Percentiles rank a stretch among this genome's conserved stretches.
These are phyloP conservation scores for Myrmecobius fasciatus DNA, from an alignment of 2,113 vertebrate genomes.

Conservation along the genomic window DNA sequence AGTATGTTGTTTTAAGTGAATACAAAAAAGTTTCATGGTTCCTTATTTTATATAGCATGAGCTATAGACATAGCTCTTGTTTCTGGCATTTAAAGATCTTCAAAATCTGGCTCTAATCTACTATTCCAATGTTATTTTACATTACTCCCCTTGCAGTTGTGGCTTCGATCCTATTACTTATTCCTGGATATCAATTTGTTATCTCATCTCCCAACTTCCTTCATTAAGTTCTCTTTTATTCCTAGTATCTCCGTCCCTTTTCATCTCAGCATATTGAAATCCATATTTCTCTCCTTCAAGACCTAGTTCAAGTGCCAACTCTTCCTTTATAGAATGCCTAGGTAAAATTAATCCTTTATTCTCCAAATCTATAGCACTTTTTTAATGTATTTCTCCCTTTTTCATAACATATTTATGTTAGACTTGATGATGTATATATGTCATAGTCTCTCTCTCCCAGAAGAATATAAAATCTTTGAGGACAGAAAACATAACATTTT, in stretches of 20 bases:
- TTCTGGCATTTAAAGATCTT: neutral
- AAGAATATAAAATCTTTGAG: neutral
- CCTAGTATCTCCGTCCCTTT: neutral
- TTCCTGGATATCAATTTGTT: neutral
- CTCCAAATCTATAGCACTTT: neutral
- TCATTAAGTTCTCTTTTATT: neutral
- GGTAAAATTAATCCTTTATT: neutral
- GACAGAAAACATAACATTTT: neutral
- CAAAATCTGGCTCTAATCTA: neutral
- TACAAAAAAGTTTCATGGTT: neutral
- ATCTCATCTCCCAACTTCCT: neutral
- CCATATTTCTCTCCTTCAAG: neutral
- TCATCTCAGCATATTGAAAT: neutral
- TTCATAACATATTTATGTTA: neutral
- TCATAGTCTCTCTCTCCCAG: neutral
- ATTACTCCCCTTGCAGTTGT: neutral
- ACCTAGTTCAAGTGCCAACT: neutral
- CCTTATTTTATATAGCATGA: neutral
- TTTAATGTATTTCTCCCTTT: neutral
- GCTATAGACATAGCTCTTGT: neutral
- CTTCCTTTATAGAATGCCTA: neutral
- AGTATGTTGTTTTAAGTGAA: neutral
- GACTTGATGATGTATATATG: neutral
- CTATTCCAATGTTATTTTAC: neutral
- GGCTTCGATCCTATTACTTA: neutral